Base-by-base conservation (phyloP, 1,140 invertebrate genomes). In the Chironomus striatipennis region DNA sequence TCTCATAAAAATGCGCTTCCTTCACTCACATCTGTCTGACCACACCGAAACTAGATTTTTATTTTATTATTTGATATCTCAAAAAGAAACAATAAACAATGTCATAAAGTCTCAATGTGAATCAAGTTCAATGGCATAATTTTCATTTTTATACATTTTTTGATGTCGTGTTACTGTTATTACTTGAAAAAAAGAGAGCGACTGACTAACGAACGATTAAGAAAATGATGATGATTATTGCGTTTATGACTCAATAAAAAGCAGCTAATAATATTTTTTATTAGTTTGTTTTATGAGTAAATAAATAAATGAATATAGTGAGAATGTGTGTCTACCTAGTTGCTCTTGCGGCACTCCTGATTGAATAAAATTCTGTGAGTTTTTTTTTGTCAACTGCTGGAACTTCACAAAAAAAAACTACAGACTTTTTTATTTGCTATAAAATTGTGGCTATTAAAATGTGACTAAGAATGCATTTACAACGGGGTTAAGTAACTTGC, bases 171-270 rank as follows among this genome's bases (percentile, higher is more conserved):
- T 67, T 67, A 67, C n/a, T 70, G 65, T 70, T 70, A 70, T 70
- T 70, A 70, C 47, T 21, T 18, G 20, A n/a, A 21, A 9, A 20
- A 70, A 57, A 57, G 4, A n/a, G 47, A 57, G 12, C n/a, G 12
- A 57, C 47, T 57, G 43, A 47, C 43, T 70, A 9, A 21, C 65
- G n/a, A 18, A 70, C 20, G 65, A 70, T 70, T 70, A 70, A 70
- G 65, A 70, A 70, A 70, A 70, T 70, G 65, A 70, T 70, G 20
- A 70, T 70, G 65, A 70, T 70, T 70, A 70, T 70, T 70, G 65
- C 65, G 17, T 70, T 70, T 70, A 70, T 70, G 65, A 70, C 15
- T 21, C 20, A 10, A 70, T 70, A 70, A 70, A 70, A 70, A 70
- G 65, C 65, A 70, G 65, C 65, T 20, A 70, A 70, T 70, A 20